Conservation (phyloP, 2,797 vertebrate species). For the Anguilla megastoma region DNA sequence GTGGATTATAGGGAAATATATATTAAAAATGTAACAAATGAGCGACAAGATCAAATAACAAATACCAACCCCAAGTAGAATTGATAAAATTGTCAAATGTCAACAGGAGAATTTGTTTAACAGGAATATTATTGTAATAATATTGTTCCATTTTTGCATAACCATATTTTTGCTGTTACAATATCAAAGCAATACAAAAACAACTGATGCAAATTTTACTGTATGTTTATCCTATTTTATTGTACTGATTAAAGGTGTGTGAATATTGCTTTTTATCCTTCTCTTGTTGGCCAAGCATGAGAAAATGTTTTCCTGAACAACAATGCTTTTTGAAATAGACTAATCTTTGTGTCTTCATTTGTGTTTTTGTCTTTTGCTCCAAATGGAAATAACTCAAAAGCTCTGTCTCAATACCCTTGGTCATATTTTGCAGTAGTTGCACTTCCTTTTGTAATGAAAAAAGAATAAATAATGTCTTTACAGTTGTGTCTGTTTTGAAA, state of each 20-base stretch:
- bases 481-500: background rate
- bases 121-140: background rate
- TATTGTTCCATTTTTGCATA: background rate
- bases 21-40: background rate
- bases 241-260: background rate
- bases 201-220: background rate
- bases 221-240: background rate
- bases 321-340: background rate
- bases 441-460: background rate
- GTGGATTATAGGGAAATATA: background rate
- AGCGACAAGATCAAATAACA: background rate
- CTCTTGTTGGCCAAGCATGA: background rate
- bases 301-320: background rate
- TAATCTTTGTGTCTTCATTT: background rate
- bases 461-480: slow-evolving; percentile 4
- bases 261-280: background rate
- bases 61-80: background rate
- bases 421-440: background rate
- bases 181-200: background rate
- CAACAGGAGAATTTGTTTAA: background rate
- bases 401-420: background rate
- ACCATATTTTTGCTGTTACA: background rate
- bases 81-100: background rate
- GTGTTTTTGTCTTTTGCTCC: background rate
- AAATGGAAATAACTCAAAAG: background rate